A percentile compares a stretch with the other conserved stretches of the same genome.
Evolutionary conservation across 2,888 invertebrate genomes (phyloP).

Genomic region (Erebia epiphron): DNA sequence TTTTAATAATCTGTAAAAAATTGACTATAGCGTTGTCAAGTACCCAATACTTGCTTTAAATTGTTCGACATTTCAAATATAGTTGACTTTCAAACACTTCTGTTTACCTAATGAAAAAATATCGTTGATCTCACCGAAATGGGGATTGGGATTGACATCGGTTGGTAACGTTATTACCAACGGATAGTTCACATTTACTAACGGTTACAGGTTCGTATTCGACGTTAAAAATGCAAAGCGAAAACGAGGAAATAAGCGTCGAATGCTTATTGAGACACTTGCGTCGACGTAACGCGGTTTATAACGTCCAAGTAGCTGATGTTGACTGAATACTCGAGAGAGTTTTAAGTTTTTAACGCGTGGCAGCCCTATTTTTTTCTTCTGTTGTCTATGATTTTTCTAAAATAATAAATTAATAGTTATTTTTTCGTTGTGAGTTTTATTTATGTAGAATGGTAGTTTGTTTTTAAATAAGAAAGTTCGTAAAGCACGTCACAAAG

Average conservation of each 20-base stretch:
- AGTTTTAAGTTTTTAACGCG: too few species aligned
- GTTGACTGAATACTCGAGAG: conserved; percentile 50
- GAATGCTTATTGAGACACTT: conserved; percentile 61
- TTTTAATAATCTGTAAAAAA: too few species aligned
- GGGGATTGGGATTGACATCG: too few species aligned
- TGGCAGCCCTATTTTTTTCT: conserved; percentile 15
- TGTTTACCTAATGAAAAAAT: too few species aligned
- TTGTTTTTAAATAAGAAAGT: not conserved
- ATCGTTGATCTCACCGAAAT: too few species aligned
- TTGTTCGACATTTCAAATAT: too few species aligned
- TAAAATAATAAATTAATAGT: conserved; percentile 6
- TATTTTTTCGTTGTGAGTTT: conserved; percentile 1
- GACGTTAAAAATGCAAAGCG: conserved; percentile 37
- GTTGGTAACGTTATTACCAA: not conserved
- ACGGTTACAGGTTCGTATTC: conserved; percentile 31
- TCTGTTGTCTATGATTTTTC: not conserved
- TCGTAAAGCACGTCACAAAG: not conserved
- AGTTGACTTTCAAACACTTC: too few species aligned
- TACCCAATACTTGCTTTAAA: too few species aligned
- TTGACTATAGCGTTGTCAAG: too few species aligned
- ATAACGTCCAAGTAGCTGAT: conserved; percentile 52
- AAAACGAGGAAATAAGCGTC: conserved; percentile 61
- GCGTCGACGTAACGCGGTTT: conserved; percentile 53
- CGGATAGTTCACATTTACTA: not conserved
- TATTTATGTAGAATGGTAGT: conserved; percentile 6